Evolutionary conservation across 2,797 vertebrate species (phyloP).

Genomic region (Telmatherina bonti): DNA sequence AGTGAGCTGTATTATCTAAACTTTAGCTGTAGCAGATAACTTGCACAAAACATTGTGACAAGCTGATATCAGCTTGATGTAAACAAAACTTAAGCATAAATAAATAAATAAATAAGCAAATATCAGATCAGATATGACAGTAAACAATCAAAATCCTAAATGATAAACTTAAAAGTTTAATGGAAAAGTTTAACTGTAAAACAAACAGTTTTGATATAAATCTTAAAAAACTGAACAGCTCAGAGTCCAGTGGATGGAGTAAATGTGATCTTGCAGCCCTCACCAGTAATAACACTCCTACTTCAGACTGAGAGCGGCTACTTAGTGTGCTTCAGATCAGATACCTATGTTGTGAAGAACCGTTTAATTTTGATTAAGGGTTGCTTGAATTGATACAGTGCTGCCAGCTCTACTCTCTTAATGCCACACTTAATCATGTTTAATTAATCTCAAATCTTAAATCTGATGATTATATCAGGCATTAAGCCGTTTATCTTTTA

Average conservation of each 20-base stretch:
- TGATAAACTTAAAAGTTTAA: background rate
- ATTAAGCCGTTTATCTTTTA: background rate
- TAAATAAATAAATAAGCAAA: background rate
- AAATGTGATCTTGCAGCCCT: conserved; percentile 1
- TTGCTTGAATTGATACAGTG: conserved; percentile 21
- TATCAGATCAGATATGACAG: background rate
- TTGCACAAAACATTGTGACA: background rate
- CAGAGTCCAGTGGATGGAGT: background rate
- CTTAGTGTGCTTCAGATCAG: conserved; percentile 3
- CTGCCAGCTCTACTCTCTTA: conserved; percentile 10
- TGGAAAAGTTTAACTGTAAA: background rate
- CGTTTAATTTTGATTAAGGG: conserved; percentile 8
- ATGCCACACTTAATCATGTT: conserved; percentile 22
- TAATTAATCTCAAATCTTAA: conserved; percentile 14
- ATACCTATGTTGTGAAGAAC: conserved; percentile 15
- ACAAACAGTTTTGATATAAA: background rate
- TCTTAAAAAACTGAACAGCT: background rate
- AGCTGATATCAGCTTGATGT: background rate
- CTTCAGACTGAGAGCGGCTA: conserved; percentile 3
- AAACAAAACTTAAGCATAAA: background rate
- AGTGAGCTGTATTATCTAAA: background rate
- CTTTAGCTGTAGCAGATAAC: background rate
- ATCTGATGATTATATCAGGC: conserved; percentile 3
- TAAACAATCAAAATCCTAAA: background rate
- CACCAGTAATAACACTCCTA: conserved; percentile 4